Evolutionary conservation across 2,797 vertebrate genomes (phyloP), one percentile per base, ranked within the genome.

Genomic region (Sitta carolinensis): DNA sequence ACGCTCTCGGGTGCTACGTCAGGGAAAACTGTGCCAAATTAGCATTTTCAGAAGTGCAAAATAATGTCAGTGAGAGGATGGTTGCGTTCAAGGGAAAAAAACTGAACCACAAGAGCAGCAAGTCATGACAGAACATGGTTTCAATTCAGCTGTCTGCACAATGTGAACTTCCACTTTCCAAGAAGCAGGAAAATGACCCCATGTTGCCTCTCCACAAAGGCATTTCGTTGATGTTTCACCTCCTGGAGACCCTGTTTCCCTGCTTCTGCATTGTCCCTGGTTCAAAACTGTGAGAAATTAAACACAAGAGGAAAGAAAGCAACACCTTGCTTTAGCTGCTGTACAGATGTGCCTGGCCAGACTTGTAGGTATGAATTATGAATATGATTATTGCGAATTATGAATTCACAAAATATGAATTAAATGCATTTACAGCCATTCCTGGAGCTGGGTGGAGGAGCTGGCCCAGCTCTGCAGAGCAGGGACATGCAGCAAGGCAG

Each of bases 81-180:
- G 34, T 10, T 85, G 27, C 0, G 0, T 52, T 72, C 50, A 57
- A 64, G 74, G 14, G 11, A 6, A 67, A 72, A 72, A 51, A 30
- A 10, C 15, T 30, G 66, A 87, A 57, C 40, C 76, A 52, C 51
- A 47, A 55, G 59, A 88, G 47, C 68, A 69, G 30, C 9, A 47
- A 87, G 69, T 54, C 47, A 11, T 6, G 47, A 54, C 43, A 45
- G 32, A 51, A 55, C 52, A 9, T 0, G 57, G 50, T 79, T 92
- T 91, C 89, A 40, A 38, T 91, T 87, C 89, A 92, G 69, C 79
- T 78, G 14, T 27, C 54, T 30, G 58, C 0, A 0, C 48, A 50
- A 61, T 11, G 3, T 5, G 15, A 84, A 89, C 81, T 96, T 94
- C 93, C 32, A 54, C 83, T 81, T 91, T 76, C 87, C 73, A 94